These are phyloP conservation scores for Carassius gibelio DNA, from an alignment of 2,113 vertebrate species.

Conservation along the genomic window DNA sequence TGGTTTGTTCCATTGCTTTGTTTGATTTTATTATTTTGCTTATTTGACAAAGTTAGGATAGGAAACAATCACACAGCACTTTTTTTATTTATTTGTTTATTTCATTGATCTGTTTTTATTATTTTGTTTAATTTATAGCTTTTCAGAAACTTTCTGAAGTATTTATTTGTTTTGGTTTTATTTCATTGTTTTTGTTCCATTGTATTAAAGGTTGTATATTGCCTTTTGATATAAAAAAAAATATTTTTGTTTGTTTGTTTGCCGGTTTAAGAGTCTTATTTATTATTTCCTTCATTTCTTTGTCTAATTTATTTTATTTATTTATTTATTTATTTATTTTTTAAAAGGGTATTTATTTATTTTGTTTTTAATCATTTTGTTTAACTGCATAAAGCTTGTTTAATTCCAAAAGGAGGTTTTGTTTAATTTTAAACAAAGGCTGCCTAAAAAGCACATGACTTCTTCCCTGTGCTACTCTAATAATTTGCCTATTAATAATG, in stretches of 20 bases:
- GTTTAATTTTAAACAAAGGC: neutral
- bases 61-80: neutral
- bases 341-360: neutral
- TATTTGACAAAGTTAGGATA: neutral
- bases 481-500: constrained; percentile 55
- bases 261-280: neutral
- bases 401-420: neutral
- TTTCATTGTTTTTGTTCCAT: neutral
- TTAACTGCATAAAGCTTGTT: neutral
- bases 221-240: neutral
- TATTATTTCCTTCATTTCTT: neutral
- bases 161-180: neutral
- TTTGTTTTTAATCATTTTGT: neutral
- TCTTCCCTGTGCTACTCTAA: constrained; percentile 56
- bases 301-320: neutral
- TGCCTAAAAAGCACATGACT: neutral
- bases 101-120: neutral
- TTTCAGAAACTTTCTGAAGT: neutral
- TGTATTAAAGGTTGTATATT: neutral
- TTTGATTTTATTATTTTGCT: neutral
- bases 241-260: neutral
- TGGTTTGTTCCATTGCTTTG: neutral
- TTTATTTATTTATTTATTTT: neutral
- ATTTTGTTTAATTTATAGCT: neutral
- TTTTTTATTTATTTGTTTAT: neutral